phyloP scores from a whole-genome alignment of 2,113 vertebrate genomes.

The Octodon degus region DNA sequence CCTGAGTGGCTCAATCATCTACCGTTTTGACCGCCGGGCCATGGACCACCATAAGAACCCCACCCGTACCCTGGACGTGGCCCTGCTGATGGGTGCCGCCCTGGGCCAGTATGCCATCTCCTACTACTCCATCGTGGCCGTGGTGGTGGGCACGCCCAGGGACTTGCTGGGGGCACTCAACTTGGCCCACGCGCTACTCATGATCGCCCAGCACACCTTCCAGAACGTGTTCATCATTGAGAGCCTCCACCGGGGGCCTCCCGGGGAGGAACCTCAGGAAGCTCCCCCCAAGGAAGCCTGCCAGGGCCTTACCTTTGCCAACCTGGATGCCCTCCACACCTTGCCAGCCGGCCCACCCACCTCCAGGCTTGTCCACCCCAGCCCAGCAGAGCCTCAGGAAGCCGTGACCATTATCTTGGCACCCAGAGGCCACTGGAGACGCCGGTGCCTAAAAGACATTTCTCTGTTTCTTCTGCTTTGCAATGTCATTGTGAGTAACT shows the following conservation, averaged over 20 bases:
- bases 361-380: background rate
- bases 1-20: constrained; percentile 88
- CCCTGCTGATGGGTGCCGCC: constrained; percentile 93
- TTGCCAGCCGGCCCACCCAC: background rate
- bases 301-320: constrained; percentile 87
- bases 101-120: constrained; percentile 94
- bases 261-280: constrained; percentile 44
- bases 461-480: constrained; percentile 92
- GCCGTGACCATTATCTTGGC: background rate
- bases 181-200: constrained; percentile 89
- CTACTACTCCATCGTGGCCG: constrained; percentile 95
- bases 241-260: constrained; percentile 93
- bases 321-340: constrained; percentile 85
- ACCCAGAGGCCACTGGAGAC: constrained; percentile 88
- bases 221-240: constrained; percentile 97
- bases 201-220: constrained; percentile 92
- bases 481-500: constrained; percentile 94
- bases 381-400: constrained; percentile 67
- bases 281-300: constrained; percentile 75
- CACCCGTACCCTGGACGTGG: constrained; percentile 94
- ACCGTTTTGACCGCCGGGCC: constrained; percentile 92
- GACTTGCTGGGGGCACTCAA: constrained; percentile 86
- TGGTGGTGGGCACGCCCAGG: constrained; percentile 86
- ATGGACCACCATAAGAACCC: constrained; percentile 94
- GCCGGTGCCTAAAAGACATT: constrained; percentile 92